phyloP scores from a whole-genome alignment of 92 coral and sea anemone genomes.

The Virgularia gustaviana region DNA sequence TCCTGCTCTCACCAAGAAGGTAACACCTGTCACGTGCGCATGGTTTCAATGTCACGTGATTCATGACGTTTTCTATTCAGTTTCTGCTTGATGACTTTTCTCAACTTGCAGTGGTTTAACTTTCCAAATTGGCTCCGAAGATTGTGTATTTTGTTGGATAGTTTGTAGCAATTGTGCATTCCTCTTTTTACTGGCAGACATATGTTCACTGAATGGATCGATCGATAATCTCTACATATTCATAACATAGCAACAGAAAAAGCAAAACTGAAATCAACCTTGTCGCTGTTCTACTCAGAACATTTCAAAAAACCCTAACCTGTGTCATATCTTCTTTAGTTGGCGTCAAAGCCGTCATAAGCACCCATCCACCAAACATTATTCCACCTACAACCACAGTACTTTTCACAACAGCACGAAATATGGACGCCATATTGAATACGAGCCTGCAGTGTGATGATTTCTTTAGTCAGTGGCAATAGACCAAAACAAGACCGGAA shows the following conservation, averaged over 20 bases:
- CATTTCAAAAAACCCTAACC: slow-evolving; percentile 2
- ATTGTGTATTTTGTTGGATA: slow-evolving; percentile 18
- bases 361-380: slow-evolving; percentile 17
- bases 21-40: too few species aligned
- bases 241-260: not conserved
- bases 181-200: slow-evolving; percentile 11
- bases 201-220: slow-evolving; percentile 17
- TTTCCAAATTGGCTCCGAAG: slow-evolving; percentile 34
- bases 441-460: too few species aligned
- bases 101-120: slow-evolving; percentile 21
- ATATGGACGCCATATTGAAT: not conserved
- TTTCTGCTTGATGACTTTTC: slow-evolving; percentile 2
- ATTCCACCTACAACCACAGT: slow-evolving; percentile 30
- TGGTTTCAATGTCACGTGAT: too few species aligned
- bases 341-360: slow-evolving; percentile 24
- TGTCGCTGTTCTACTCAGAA: not conserved
- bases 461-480: too few species aligned
- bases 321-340: slow-evolving; percentile 35
- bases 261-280: too few species aligned
- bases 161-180: slow-evolving; percentile 12
- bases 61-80: not conserved
- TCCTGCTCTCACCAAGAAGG: too few species aligned
- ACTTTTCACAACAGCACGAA: not conserved
- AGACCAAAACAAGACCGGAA: too few species aligned
- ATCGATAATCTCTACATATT: slow-evolving; percentile 2